These are phyloP conservation scores for Oreochromis aureus DNA, from an alignment of 2,113 vertebrate species.

Conservation along the genomic window DNA sequence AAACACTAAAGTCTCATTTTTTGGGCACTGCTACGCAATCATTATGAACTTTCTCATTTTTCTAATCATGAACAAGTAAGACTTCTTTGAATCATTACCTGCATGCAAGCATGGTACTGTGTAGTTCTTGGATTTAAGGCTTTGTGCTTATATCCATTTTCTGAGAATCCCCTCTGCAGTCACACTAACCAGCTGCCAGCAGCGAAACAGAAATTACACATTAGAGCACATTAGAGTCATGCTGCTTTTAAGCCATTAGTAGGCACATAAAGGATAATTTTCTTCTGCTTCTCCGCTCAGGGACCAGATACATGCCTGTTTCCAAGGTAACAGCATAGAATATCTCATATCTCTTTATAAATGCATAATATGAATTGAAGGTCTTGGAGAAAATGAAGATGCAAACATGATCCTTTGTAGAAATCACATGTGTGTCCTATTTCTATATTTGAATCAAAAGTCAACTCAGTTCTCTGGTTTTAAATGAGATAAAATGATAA, in stretches of 20 bases:
- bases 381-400: constrained; percentile 15
- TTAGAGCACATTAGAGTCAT: constrained; percentile 40
- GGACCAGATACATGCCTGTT: constrained; percentile 56
- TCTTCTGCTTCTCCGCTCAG: constrained; percentile 23
- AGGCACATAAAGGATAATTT: constrained; percentile 41
- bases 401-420: constrained; percentile 9
- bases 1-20: not conserved
- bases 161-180: constrained; percentile 1
- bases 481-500: accelerated
- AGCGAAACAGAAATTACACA: constrained; percentile 20
- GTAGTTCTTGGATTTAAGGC: not conserved
- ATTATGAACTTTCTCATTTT: not conserved
- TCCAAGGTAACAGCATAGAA: constrained; percentile 65
- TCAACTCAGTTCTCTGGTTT: accelerated
- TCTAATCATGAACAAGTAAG: not conserved
- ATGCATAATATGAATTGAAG: constrained; percentile 40
- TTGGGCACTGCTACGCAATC: not conserved
- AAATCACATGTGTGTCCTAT: not conserved
- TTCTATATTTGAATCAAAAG: not conserved
- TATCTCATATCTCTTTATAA: constrained; percentile 33
- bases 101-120: not conserved
- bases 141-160: not conserved
- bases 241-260: constrained; percentile 46
- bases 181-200: not conserved
- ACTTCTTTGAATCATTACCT: not conserved